Evolutionary conservation across 2,797 vertebrate genomes (phyloP).

Genomic region (Phyllotis vaccarum): DNA sequence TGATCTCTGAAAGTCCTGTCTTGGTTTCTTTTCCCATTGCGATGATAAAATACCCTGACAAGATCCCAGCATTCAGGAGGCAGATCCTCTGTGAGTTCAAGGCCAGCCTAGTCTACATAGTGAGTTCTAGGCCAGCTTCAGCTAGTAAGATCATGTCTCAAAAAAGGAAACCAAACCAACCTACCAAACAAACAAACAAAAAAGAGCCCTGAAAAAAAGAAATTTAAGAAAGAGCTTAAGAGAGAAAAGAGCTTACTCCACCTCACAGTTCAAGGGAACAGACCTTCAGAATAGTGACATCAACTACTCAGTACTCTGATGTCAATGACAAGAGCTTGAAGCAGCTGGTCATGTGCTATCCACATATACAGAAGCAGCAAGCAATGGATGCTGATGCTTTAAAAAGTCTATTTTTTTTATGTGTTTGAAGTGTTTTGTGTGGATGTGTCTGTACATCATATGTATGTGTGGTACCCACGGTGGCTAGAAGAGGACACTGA

Average conservation of each 20-base stretch:
- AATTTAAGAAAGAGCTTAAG: not conserved
- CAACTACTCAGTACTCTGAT: not conserved
- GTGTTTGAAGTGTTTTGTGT: not conserved
- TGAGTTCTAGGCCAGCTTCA: not conserved
- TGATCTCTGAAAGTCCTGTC: not conserved
- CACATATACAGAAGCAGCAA: not conserved
- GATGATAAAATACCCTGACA: not conserved
- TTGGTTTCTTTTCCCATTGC: not conserved
- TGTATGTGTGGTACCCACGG: too few relatives aligned
- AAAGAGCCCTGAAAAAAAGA: not conserved
- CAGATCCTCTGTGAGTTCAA: not conserved
- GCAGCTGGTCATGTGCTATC: not conserved
- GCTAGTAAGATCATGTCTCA: not conserved
- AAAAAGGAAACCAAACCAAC: not conserved
- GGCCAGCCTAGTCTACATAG: not conserved
- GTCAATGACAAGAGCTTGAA: not conserved
- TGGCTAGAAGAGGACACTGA: not conserved
- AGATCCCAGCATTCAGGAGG: not conserved
- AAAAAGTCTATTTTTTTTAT: not conserved
- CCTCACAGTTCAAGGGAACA: not conserved
- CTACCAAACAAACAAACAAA: not conserved
- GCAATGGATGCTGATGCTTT: not conserved
- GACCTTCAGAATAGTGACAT: not conserved
- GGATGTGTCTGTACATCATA: not conserved
- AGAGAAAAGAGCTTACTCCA: not conserved